These are phyloP conservation scores for Drosophila ironensis DNA, from an alignment of 1,140 invertebrate genomes.

Conservation along the genomic window DNA sequence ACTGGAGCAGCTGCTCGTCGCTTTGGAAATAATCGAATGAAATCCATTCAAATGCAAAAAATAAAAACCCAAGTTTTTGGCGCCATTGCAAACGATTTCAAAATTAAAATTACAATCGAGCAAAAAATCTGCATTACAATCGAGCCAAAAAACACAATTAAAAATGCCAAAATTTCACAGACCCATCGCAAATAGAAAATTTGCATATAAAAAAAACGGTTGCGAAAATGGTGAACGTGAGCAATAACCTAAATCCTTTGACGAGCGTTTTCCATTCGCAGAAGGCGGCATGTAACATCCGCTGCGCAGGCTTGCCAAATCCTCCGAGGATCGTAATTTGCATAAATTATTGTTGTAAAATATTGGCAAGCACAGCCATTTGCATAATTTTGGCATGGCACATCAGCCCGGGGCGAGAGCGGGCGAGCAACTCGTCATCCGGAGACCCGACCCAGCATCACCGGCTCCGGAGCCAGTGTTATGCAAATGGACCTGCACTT, in stretches of 20 bases:
- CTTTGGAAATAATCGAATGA: constrained; percentile 52
- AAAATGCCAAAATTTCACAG: constrained; percentile 56
- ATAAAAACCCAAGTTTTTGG: constrained; percentile 49
- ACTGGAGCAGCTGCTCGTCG: constrained; percentile 47
- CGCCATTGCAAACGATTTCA: constrained; percentile 32
- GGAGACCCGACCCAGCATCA: constrained; percentile 24
- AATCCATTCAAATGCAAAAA: constrained; percentile 72
- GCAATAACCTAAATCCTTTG: constrained; percentile 55
- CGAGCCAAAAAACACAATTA: constrained; percentile 68
- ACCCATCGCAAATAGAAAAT: constrained; percentile 49
- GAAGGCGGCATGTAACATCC: constrained; percentile 62
- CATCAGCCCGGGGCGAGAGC: constrained; percentile 14
- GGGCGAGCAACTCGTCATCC: constrained; percentile 29
- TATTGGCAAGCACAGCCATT: constrained; percentile 63
- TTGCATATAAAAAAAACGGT: constrained; percentile 65
- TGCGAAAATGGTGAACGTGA: constrained; percentile 53
- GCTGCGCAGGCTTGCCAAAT: constrained; percentile 50
- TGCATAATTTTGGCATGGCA: constrained; percentile 71
- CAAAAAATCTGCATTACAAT: constrained; percentile 80
- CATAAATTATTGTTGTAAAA: constrained; percentile 77
- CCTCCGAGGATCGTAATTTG: constrained; percentile 53
- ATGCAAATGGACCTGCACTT: constrained; percentile 77
- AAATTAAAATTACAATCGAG: constrained; percentile 75
- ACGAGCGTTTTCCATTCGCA: constrained; percentile 21
- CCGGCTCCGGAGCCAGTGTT: constrained; percentile 60